Evolutionary conservation across 1,140 invertebrate species (phyloP).

Genomic region (Drosophila tropicalis): DNA sequence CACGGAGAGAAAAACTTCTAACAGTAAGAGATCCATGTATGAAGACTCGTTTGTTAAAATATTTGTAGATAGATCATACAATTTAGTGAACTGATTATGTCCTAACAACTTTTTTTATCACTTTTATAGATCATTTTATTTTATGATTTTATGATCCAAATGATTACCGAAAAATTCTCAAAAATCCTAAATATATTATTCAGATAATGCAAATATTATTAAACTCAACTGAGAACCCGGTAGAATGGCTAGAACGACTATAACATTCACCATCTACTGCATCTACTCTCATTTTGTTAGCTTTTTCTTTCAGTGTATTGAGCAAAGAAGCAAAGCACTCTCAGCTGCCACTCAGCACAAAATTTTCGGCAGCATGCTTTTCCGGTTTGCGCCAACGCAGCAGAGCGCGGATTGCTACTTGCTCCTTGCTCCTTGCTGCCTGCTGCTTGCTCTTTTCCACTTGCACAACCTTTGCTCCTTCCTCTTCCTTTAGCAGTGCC

Average conservation of each 20-base stretch:
- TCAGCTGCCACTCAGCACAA: conserved; percentile 71
- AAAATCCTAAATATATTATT: too few relatives aligned
- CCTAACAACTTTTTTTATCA: too few relatives aligned
- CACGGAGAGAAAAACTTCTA: conserved; percentile 22
- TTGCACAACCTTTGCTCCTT: conserved; percentile 8
- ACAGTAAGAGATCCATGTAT: not conserved
- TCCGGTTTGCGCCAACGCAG: conserved; percentile 70
- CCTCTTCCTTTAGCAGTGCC: conserved; percentile 20
- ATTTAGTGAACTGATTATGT: too few relatives aligned
- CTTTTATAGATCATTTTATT: too few relatives aligned
- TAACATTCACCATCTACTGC: too few relatives aligned
- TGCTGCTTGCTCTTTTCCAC: conserved; percentile 5
- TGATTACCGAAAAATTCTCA: too few relatives aligned
- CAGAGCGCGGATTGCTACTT: conserved; percentile 29
- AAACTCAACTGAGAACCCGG: too few relatives aligned
- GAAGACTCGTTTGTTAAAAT: not conserved
- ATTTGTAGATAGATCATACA: too few relatives aligned
- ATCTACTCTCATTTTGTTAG: too few relatives aligned
- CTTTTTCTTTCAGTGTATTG: conserved; percentile 7
- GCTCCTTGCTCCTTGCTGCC: conserved; percentile 18
- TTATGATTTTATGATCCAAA: too few relatives aligned
- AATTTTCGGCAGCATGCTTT: conserved; percentile 77
- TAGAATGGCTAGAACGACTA: too few relatives aligned
- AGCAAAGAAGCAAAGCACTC: conserved; percentile 35
- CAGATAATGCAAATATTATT: too few relatives aligned